Evolutionary conservation across 1,140 invertebrate genomes (phyloP), one percentile per base, ranked within the genome.

Genomic region (Acromyrmex heyeri): DNA sequence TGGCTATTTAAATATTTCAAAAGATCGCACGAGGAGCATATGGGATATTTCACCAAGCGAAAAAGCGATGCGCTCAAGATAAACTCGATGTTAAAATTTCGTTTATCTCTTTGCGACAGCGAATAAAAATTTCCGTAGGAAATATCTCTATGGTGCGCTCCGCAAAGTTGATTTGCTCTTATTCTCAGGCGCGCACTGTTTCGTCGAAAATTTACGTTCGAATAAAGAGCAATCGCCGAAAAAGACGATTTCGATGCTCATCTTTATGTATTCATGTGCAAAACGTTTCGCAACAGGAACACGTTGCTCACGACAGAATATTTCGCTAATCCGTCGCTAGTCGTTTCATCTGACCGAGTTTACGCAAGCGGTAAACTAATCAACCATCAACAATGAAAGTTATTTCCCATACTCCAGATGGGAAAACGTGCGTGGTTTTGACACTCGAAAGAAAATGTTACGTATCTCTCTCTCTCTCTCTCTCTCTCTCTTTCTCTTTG

Each of bases 401-500:
- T 75, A 85, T 85, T 64, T 65, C 16, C n/a, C 16, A 67, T 61
- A 61, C 34, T 83, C 21, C 67, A 62, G n/a, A 27, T 38, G 67
- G 53, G 53, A 61, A 81, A 81, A 48, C 24, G 4, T 38, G 50
- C 27, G 18, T 70, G 21, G 14, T 82, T 38, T 53, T 69, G 76
- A 69, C 38, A 70, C 50, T 10, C 57, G 10, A 77, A 89, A 73
- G 78, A 61, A 73, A 90, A 38, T 53, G 59, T 72, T 34, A 75
- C 48, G 55, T 75, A 53, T 6, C 38, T 57, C 75, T 67, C 30
- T 34, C 30, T 34, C 6, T 34, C 30, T 34, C 30, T 24, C 24
- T 24, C 24, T 24, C 24, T 6, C 38, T 55, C 75, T 67, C 30
- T 34, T 5, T 34, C 5, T 21, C 21, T 21, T 16, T 70, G 30